Evolutionary conservation across 2,797 vertebrate species (phyloP), one percentile per base, ranked within the genome.

Genomic region (Syngnathus rostellatus): DNA sequence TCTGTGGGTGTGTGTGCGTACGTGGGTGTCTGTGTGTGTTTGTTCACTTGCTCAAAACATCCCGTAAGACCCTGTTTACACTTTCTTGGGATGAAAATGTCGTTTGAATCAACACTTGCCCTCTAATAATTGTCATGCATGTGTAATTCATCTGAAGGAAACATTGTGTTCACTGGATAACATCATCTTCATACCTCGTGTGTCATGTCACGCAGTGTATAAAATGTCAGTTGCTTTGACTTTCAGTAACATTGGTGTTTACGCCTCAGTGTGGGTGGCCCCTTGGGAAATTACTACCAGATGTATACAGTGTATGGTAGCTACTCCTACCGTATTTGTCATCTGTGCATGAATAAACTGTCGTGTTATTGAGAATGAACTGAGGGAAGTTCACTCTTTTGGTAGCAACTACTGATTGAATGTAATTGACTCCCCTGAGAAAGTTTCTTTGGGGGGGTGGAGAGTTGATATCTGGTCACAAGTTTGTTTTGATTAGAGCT

Each of bases 381-480:
- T 41, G 61, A 69, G 65, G 69, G 76, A 64, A 74, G 67, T 72
- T 78, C 71, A 54, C 63, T 53, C 55, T 54, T 74, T 75, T 83
- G 77, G 83, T 83, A 79, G 77, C 81, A 81, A 46, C 72, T 67
- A 55, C 71, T 65, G 75, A 72, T 76, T 72, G 76, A 80, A 69
- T 76, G 72, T 81, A 80, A 80, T 78, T 75, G 72, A 72, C 72
- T 77, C 70, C 31, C n/a, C 8, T 59, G 57, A 59, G 21, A 62
- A 9, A 41, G 21, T 41, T 40, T 81, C 69, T 77, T 65, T 14
- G 25, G 25, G 45, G 25, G 45, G 45, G 45, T 46, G 14, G 0
- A 79, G 81, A 87, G 87, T 87, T 85, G 84, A 81, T 87, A 85
- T 87, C 82, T 84, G 73, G 78, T 87, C 80, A 73, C 84, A 89